Percentiles rank a stretch among this genome's conserved stretches.
These are phyloP conservation scores for Brachypteracias leptosomus DNA, from an alignment of 2,113 vertebrate species.

Conservation along the genomic window DNA sequence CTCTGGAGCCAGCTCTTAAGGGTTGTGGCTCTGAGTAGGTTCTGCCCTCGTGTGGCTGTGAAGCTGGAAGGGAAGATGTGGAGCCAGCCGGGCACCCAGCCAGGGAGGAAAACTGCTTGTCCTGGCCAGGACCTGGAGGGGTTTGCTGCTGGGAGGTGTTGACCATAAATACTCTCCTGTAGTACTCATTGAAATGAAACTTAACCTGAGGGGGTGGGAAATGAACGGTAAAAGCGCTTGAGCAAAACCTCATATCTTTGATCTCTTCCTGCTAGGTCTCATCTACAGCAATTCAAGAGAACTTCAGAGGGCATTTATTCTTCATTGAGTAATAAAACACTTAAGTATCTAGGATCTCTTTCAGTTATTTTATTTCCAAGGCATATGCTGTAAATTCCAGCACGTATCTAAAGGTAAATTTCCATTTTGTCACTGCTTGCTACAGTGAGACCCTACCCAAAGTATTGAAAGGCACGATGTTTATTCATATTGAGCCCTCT, in stretches of 20 bases:
- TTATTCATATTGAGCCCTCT: accelerated
- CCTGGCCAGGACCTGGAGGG: accelerated
- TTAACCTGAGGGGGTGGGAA: accelerated
- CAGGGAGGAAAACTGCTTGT: neutral
- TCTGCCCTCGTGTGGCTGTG: conserved; percentile 55
- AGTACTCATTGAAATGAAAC: neutral
- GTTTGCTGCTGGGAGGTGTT: neutral
- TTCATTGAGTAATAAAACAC: neutral
- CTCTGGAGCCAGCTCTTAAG: neutral
- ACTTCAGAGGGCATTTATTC: accelerated
- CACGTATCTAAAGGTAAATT: neutral
- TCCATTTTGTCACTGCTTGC: neutral
- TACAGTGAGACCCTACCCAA: accelerated
- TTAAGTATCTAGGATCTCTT: neutral
- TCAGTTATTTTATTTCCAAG: neutral
- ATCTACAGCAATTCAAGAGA: too few species aligned
- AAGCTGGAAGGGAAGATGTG: neutral
- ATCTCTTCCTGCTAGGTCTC: neutral
- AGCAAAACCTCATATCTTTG: neutral
- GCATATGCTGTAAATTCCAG: neutral
- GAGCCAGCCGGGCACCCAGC: accelerated
- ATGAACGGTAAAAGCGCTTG: neutral
- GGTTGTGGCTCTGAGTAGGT: neutral
- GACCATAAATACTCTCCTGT: accelerated
- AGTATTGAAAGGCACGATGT: accelerated